Evolutionary conservation across 2,888 invertebrate genomes (phyloP).

Genomic region (Drosophila pseudotalamancana): DNA sequence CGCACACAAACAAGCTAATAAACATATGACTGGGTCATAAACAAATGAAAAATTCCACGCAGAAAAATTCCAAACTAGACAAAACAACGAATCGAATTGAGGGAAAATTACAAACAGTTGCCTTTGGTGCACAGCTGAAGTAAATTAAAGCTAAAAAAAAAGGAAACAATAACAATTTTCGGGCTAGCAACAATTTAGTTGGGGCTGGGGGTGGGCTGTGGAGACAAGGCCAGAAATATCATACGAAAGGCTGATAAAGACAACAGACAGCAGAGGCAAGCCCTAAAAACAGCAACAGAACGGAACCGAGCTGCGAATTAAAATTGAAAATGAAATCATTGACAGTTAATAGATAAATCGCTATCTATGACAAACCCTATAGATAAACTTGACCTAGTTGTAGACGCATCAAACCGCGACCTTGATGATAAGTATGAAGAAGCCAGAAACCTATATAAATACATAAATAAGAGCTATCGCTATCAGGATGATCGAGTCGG

Average conservation of each 20-base stretch:
- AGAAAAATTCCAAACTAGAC: conserved; percentile 56
- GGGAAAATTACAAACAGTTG: conserved; percentile 66
- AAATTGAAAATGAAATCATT: conserved; percentile 28
- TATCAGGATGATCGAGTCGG: conserved; percentile 40
- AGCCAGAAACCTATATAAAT: not conserved
- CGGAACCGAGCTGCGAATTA: conserved; percentile 10
- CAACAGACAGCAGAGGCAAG: conserved; percentile 14
- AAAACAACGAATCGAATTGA: conserved; percentile 47
- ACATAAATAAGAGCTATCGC: conserved; percentile 19
- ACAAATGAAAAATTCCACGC: conserved; percentile 51
- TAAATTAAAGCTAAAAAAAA: conserved; percentile 18
- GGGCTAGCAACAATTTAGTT: conserved; percentile 27
- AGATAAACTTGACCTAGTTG: conserved; percentile 75
- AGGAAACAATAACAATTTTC: conserved; percentile 18
- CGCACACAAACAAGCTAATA: conserved; percentile 4
- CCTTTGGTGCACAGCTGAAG: conserved; percentile 33
- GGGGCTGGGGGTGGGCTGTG: conserved; percentile 1
- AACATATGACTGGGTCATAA: conserved; percentile 21
- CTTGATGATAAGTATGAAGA: conserved; percentile 25
- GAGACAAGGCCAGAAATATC: conserved; percentile 58
- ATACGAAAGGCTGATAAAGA: conserved; percentile 49
- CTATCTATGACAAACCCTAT: conserved; percentile 23
- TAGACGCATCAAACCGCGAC: conserved; percentile 18
- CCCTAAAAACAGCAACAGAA: conserved; percentile 13
- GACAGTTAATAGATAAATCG: conserved; percentile 56